Evolutionary conservation across 2,797 vertebrate genomes (phyloP).

Genomic region (Sebastes cheni): DNA sequence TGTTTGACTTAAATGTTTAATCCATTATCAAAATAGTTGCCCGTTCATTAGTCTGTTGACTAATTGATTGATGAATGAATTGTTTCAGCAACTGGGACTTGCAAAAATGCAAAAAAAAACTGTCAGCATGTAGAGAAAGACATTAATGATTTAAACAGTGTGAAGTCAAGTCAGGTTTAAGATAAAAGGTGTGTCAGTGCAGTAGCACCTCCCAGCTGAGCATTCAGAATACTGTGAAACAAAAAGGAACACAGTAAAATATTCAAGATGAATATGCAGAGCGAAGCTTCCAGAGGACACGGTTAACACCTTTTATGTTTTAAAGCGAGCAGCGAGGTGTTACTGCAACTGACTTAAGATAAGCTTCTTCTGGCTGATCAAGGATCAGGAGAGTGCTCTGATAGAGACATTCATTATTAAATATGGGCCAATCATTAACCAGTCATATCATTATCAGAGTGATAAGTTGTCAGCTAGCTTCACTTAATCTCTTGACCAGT

Average conservation of each 20-base stretch:
- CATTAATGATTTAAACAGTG: conserved; percentile 3
- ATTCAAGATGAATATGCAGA: conserved; percentile 43
- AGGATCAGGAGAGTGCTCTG: background rate
- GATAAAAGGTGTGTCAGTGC: conserved; percentile 5
- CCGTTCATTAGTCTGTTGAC: background rate
- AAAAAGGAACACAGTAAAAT: conserved; percentile 14
- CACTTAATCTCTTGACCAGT: background rate
- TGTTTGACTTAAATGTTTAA: background rate
- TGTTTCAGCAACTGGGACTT: background rate
- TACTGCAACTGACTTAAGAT: background rate
- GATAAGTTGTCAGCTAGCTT: conserved; percentile 14
- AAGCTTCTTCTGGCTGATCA: conserved; percentile 5
- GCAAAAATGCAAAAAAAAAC: background rate
- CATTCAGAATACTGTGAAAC: conserved; percentile 23
- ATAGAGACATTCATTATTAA: conserved; percentile 5
- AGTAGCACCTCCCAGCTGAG: conserved; percentile 3
- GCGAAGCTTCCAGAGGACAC: background rate
- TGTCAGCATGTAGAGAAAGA: background rate
- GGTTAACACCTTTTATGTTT: background rate
- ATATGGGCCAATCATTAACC: conserved; percentile 43
- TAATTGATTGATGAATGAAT: background rate
- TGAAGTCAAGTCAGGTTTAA: conserved; percentile 14
- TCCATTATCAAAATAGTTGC: background rate
- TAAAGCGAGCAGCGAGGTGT: background rate
- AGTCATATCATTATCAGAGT: background rate